Evolutionary conservation across 2,797 vertebrate species (phyloP).

Genomic region (Oreochromis mossambicus): DNA sequence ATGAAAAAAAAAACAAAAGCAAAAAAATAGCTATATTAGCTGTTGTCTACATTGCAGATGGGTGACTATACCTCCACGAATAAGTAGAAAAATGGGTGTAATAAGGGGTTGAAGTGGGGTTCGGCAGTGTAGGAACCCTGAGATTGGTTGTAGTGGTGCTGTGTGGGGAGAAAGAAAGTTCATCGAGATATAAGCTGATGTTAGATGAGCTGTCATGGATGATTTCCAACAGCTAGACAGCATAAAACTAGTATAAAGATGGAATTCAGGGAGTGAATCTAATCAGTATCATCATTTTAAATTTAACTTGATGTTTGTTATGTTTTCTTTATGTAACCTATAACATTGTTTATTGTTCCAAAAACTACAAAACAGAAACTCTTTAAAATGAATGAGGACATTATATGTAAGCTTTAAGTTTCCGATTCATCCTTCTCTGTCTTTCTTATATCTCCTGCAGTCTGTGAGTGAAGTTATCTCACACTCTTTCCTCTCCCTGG

Average conservation of each 20-base stretch:
- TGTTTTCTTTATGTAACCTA: background rate
- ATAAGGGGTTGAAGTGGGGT: background rate
- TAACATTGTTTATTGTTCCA: background rate
- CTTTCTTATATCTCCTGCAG: background rate
- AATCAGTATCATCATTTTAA: background rate
- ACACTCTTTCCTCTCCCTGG: background rate
- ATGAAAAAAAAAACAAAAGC: background rate
- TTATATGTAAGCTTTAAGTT: background rate
- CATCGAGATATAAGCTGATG: background rate
- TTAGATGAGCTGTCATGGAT: background rate
- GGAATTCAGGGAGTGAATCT: background rate
- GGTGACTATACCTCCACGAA: rapidly evolving
- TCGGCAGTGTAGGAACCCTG: background rate
- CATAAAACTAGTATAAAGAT: background rate
- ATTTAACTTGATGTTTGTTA: background rate
- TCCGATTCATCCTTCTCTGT: background rate
- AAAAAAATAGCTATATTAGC: background rate
- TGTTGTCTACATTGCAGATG: background rate
- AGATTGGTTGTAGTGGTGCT: background rate
- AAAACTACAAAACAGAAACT: background rate
- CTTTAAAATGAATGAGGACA: background rate
- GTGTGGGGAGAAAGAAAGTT: background rate
- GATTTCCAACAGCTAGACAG: background rate
- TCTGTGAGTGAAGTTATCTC: background rate
- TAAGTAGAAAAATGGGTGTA: background rate